A percentile compares a stretch with the other conserved stretches of the same genome.
Conservation (phyloP, 1,140 invertebrate species). For the Parasteatoda tepidariorum region DNA sequence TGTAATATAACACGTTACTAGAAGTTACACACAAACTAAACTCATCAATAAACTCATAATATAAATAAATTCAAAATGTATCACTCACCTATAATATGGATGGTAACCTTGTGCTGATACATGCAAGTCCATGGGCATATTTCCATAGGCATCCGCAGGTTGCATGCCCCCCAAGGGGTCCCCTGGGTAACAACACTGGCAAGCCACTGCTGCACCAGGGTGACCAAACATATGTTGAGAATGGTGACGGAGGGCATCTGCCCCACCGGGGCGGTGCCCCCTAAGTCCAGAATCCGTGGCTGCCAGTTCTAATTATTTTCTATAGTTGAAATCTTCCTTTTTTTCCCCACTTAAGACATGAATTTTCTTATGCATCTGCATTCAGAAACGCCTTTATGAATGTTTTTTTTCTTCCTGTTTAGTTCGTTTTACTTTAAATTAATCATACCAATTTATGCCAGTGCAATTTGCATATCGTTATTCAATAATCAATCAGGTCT, state of each 20-base stretch:
- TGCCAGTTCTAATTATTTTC: neutral
- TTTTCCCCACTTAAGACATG: neutral
- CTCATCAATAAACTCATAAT: no score
- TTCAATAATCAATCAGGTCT: no score
- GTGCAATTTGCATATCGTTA: no score
- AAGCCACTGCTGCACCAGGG: slow-evolving; percentile 3
- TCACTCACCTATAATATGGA: slow-evolving; percentile 81
- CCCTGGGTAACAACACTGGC: slow-evolving; percentile 49
- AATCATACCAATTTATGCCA: no score
- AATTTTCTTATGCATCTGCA: neutral
- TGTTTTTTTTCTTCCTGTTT: neutral
- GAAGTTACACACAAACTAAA: no score
- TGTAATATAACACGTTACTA: no score
- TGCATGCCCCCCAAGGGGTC: slow-evolving; percentile 7
- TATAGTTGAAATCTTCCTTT: neutral
- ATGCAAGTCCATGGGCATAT: slow-evolving; percentile 86
- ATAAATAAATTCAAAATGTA: no score
- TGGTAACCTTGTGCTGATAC: slow-evolving; percentile 84
- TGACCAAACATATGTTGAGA: slow-evolving; percentile 34
- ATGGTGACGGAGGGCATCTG: neutral
- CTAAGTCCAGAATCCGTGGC: slow-evolving; percentile 10
- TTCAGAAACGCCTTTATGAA: neutral
- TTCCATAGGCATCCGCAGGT: slow-evolving; percentile 67
- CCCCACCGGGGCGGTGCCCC: neutral
- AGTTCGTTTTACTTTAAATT: no score